Base-by-base conservation (phyloP, 1,140 invertebrate genomes). In the Venturia canescens region DNA sequence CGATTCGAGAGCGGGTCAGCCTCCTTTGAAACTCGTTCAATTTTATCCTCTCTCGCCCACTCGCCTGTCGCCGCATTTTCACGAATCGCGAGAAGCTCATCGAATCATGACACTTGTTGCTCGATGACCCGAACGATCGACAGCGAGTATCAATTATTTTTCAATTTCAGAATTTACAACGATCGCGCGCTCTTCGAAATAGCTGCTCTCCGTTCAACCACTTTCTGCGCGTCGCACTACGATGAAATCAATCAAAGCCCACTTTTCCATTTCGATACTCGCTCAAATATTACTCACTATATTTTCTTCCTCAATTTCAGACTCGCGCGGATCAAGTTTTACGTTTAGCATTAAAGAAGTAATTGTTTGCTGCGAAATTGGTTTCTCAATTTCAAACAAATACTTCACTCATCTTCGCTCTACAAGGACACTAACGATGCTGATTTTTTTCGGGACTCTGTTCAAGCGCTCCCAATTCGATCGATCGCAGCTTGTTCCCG, bases 81-180 rank as follows among this genome's bases (percentile, higher is more conserved):
- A 60, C 66, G n/a, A 23, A 26, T 60, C 27, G 29, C 27, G 29
- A 50, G 66, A 57, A 60, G 34, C 29, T 70, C 50, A 79, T 31
- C 34, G 71, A 53, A 79, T 80, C 71, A 81, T 82, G 82, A 72
- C 80, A 83, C 80, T 83, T 81, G 82, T 84, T 84, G 84, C 80
- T 76, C 78, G 69, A 82, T 84, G 80, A 81, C 77, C 75, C 4
- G 34, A 53, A 48, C 34, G 57, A 34, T 53, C 21, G 16, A 53
- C 44, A 50, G 11, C 38, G 7, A 71, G 38, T 38, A 21, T 34
- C 66, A 69, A 66, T 44, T 29, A 71, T 81, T 81, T 81, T 70
- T 66, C 60, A 63, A 63, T 26, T 50, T 16, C 76, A 15, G 23
- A 63, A 2, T 63, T 63, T 63, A 63, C 60, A 26, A 23, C 9